These are phyloP conservation scores for Misgurnus anguillicaudatus DNA, from an alignment of 2,113 vertebrate species.

Conservation along the genomic window DNA sequence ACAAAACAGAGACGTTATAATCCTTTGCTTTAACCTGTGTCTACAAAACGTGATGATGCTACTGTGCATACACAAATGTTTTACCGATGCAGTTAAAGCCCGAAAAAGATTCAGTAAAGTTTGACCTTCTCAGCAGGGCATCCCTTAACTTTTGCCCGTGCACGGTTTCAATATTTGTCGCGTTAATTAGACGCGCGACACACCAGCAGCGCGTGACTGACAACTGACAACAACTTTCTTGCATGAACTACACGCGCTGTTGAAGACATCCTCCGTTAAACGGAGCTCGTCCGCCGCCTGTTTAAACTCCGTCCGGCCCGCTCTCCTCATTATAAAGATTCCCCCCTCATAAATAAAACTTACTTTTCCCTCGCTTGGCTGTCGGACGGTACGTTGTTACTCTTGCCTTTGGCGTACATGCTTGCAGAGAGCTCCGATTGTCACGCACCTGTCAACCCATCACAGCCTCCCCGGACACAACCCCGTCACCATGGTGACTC, in stretches of 20 bases:
- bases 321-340: conserved; percentile 54
- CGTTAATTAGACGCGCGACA: conserved; percentile 19
- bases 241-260: conserved; percentile 28
- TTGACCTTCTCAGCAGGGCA: background rate
- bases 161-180: background rate
- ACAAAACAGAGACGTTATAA: background rate
- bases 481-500: conserved; percentile 94
- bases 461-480: conserved; percentile 92
- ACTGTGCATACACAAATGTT: background rate
- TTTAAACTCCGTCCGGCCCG: conserved; percentile 38
- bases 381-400: conserved; percentile 94
- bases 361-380: conserved; percentile 96
- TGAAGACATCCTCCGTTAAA: conserved; percentile 25
- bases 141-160: background rate
- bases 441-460: conserved; percentile 98
- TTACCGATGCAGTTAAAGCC: background rate
- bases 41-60: background rate
- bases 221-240: conserved; percentile 56
- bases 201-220: conserved; percentile 30
- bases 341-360: conserved; percentile 81
- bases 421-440: conserved; percentile 96
- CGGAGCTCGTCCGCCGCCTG: conserved; percentile 19
- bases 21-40: background rate
- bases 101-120: background rate
- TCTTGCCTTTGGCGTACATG: conserved; percentile 98